Evolutionary conservation across 1,140 invertebrate species (phyloP), one percentile per base, ranked within the genome.

Genomic region (Orius insidiosus): DNA sequence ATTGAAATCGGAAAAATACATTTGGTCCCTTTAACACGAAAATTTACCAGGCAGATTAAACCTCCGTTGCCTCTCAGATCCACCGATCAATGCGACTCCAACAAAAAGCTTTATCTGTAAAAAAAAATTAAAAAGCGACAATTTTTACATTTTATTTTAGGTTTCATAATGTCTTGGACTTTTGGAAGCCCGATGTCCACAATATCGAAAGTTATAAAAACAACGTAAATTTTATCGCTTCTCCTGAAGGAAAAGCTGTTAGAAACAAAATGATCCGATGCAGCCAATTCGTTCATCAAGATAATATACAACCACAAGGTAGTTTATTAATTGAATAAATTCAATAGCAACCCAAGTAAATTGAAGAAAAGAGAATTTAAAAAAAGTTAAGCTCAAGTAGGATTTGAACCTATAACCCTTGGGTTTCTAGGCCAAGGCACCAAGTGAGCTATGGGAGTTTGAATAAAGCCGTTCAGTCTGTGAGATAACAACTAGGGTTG

Each of bases 71-170:
- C 49, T 1, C 13, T 39, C 6, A 35, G 18, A 31, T 41, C 45
- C 11, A 34, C 36, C 6, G 16, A 38, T 10, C 49, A 51, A 15
- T 51, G 49, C 32, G 37, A 51, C 19, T 35, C 47, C 10, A 10
- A 36, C 11, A 51, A 47, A 30, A 24, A 38, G 30, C 5, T 51
- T n/a, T 34, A 51, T 11, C 15, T 15, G 49, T 50, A 45, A 44
- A 16, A 6, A 18, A 15, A 11, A 36, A 15, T 3, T 9, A 15
- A 36, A 36, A 11, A 36, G 3, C 35, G n/a, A n/a, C n/a, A n/a
- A n/a, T 9, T 18, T 46, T 18, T 15, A 13, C 11, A 38, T 48
- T 43, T 19, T 45, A 3, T 45, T 45, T 49, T 39, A 49, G 47
- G 14, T 15, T 49, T 18, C 19, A 45, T 16, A 31, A 40, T n/a